Conservation (phyloP, 2,888 invertebrate genomes). For the Leptinotarsa haldemani region DNA sequence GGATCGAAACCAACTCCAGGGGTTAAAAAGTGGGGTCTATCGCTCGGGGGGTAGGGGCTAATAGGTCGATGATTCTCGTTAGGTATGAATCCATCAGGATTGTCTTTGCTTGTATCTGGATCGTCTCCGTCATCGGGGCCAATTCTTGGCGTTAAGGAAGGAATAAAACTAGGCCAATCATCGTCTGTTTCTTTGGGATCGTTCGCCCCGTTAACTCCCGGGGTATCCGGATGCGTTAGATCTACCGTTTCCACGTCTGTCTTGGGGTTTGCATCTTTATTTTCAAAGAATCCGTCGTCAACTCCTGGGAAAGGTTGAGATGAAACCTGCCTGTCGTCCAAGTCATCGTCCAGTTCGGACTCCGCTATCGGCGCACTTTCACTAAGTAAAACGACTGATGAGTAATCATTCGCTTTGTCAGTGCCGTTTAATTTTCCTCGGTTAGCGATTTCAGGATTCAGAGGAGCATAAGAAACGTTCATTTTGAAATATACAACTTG, state of each 20-base stretch:
- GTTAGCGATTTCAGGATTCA: slow-evolving; percentile 28
- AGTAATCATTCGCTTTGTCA: neutral
- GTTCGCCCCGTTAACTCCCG: slow-evolving; percentile 39
- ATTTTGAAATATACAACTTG: slow-evolving; percentile 20
- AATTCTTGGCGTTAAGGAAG: slow-evolving; percentile 62
- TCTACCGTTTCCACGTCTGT: slow-evolving; percentile 42
- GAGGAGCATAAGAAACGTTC: slow-evolving; percentile 35
- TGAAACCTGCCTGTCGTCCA: slow-evolving; percentile 56
- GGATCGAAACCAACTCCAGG: slow-evolving; percentile 53
- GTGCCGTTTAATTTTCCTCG: slow-evolving; percentile 12
- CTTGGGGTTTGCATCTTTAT: slow-evolving; percentile 51
- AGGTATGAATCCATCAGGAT: slow-evolving; percentile 9
- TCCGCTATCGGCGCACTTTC: slow-evolving; percentile 32
- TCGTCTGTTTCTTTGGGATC: slow-evolving; percentile 41
- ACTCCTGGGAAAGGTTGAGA: slow-evolving; percentile 70
- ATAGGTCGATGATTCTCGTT: neutral
- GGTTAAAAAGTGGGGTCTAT: slow-evolving; percentile 39
- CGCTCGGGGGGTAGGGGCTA: neutral
- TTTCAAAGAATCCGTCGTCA: slow-evolving; percentile 73
- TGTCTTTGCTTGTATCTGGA: slow-evolving; percentile 22
- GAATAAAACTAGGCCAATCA: slow-evolving; percentile 52
- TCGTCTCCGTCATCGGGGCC: slow-evolving; percentile 46
- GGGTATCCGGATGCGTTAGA: slow-evolving; percentile 26
- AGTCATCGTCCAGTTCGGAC: slow-evolving; percentile 26
- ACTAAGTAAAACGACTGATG: neutral